These are phyloP conservation scores for Anastatus disparis DNA, from an alignment of 1,140 invertebrate species.

Conservation along the genomic window DNA sequence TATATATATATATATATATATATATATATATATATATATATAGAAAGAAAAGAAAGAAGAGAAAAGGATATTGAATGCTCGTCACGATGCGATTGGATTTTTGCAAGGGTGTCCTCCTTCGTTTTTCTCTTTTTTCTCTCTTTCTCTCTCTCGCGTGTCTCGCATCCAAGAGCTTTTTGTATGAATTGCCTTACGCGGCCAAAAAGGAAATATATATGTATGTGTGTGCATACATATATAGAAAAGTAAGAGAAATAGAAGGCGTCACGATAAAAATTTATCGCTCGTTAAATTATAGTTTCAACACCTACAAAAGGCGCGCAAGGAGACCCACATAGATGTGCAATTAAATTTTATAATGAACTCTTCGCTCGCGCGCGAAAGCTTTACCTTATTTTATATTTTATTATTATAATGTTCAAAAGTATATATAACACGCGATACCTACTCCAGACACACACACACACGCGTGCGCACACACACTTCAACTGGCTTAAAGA, in stretches of 20 bases:
- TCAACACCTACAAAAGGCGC: slow-evolving; percentile 29
- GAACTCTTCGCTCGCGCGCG: slow-evolving; percentile 17
- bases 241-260: no score
- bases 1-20: no score
- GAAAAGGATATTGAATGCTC: slow-evolving; percentile 21
- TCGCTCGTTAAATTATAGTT: slow-evolving; percentile 37
- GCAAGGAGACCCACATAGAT: not conserved
- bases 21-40: no score
- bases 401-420: slow-evolving; percentile 5
- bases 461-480: no score
- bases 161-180: not conserved
- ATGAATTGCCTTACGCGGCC: not conserved
- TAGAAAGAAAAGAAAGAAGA: no score
- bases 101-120: not conserved
- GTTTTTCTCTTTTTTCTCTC: not conserved
- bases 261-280: slow-evolving; percentile 32
- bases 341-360: slow-evolving; percentile 38
- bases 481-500: no score
- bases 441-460: no score
- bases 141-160: not conserved
- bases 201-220: no score
- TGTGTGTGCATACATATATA: not conserved
- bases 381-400: not conserved
- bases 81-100: not conserved
- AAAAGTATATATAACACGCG: no score